Conservation (phyloP, 2,888 invertebrate genomes). For the Griposia aprilina region DNA sequence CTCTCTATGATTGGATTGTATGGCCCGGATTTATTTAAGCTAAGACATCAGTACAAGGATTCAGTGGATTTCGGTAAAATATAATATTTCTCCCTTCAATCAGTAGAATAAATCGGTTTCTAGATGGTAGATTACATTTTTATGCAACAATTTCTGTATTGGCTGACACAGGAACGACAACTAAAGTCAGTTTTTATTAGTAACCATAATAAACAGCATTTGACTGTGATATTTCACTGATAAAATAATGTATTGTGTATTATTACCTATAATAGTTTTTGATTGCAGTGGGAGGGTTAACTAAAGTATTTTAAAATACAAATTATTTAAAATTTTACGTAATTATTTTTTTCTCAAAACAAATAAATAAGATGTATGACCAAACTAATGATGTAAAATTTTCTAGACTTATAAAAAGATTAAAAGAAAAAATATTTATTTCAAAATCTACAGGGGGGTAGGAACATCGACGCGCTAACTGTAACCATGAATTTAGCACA, state of each 20-base stretch:
- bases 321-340: background rate
- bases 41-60: conserved; percentile 34
- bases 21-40: conserved; percentile 62
- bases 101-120: conserved; percentile 4
- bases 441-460: no score
- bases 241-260: background rate
- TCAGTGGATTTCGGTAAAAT: conserved; percentile 42
- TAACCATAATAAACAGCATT: background rate
- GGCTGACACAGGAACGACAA: background rate
- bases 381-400: background rate
- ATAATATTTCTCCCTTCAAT: conserved; percentile 3
- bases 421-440: no score
- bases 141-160: background rate
- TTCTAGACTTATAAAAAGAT: no score
- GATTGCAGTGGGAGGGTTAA: background rate
- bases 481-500: no score
- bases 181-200: background rate
- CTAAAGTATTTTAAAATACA: background rate
- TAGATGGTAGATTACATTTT: conserved; percentile 12
- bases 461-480: no score
- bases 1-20: conserved; percentile 50
- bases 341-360: background rate
- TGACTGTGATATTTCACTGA: background rate
- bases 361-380: background rate
- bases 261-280: background rate